A percentile compares a stretch with the other conserved stretches of the same genome.
Evolutionary conservation across 2,113 vertebrate species (phyloP).

Genomic region (Chamaea fasciata): DNA sequence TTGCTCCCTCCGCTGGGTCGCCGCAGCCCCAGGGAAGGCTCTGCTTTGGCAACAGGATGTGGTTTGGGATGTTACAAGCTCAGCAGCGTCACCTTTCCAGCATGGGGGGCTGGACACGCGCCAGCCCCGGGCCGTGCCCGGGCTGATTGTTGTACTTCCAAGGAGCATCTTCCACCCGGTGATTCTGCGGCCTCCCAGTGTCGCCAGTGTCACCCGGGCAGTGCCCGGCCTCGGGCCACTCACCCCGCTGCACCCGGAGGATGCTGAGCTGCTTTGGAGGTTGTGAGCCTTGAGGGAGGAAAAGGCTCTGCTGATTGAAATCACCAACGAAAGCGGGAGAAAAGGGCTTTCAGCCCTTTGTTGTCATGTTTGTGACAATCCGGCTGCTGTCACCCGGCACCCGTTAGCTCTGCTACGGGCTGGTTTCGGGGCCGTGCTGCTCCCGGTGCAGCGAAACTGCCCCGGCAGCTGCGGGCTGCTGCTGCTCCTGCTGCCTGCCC

Average conservation of each 20-base stretch:
- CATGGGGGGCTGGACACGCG: accelerated
- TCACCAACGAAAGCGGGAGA: conserved; percentile 9
- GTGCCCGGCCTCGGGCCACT: accelerated
- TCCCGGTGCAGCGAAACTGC: neutral
- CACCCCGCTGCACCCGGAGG: neutral
- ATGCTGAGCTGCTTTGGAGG: neutral
- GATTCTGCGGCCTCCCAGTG: neutral
- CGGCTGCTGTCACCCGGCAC: neutral
- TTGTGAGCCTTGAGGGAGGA: neutral
- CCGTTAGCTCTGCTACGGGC: neutral
- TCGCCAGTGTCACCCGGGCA: accelerated
- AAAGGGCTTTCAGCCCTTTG: conserved; percentile 38
- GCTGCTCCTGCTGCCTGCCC: neutral
- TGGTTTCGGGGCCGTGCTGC: neutral
- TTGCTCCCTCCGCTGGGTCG: neutral
- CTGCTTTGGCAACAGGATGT: conserved; percentile 14
- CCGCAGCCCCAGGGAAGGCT: neutral
- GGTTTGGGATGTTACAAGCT: conserved; percentile 4
- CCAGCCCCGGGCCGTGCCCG: neutral
- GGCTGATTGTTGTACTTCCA: accelerated
- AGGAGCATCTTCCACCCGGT: neutral
- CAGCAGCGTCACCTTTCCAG: neutral
- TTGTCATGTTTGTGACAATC: neutral
- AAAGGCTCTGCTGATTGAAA: conserved; percentile 31
- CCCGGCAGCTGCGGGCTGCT: neutral